phyloP scores from a whole-genome alignment of 2,113 vertebrate species.

The Neogale vison region DNA sequence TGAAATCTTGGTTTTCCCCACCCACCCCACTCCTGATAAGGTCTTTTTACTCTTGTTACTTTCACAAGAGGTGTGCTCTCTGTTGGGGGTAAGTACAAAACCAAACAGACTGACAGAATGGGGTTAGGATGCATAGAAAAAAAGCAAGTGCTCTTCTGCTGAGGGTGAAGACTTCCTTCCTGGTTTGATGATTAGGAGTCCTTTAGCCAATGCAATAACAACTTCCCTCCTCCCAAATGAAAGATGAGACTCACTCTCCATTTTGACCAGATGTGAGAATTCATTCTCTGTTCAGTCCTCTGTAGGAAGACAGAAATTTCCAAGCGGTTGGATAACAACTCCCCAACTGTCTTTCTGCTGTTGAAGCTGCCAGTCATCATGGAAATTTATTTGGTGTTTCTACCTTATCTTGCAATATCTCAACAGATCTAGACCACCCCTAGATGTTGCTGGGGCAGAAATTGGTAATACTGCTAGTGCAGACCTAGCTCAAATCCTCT shows the following conservation, averaged over 20 bases:
- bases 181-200: background rate
- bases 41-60: background rate
- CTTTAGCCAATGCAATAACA: background rate
- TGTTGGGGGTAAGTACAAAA: background rate
- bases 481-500: constrained; percentile 74
- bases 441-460: background rate
- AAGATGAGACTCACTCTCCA: background rate
- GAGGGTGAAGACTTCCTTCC: background rate
- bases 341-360: background rate
- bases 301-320: constrained; percentile 10
- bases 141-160: background rate
- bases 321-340: background rate
- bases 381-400: background rate
- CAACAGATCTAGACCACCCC: background rate
- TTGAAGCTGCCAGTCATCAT: background rate
- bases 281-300: constrained; percentile 34
- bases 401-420: background rate
- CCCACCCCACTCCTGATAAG: background rate
- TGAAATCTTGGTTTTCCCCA: background rate
- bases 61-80: background rate
- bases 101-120: background rate
- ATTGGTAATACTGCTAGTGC: background rate
- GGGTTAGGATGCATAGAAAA: background rate
- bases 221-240: background rate
- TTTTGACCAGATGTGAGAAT: background rate